Evolutionary conservation across 2,113 vertebrate species (phyloP).

Genomic region (Neodon shergylaensis): DNA sequence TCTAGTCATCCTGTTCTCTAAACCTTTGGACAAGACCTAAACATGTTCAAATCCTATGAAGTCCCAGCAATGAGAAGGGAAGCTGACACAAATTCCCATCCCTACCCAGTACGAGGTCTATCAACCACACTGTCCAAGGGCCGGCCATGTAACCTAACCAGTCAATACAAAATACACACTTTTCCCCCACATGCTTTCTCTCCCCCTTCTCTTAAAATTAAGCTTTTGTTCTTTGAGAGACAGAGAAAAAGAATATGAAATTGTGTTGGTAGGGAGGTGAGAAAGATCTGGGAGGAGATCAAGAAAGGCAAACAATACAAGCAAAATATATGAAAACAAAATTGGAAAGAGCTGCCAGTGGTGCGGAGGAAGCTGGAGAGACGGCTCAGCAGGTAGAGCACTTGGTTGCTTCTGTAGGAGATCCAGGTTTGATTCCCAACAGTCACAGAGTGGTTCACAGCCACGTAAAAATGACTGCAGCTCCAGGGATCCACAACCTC

Average conservation of each 20-base stretch:
- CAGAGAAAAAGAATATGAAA: background rate
- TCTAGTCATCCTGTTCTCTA: background rate
- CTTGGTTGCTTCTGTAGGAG: background rate
- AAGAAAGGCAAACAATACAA: background rate
- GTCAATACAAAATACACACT: background rate
- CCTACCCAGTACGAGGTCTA: background rate
- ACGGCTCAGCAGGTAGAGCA: background rate
- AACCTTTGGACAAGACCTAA: background rate
- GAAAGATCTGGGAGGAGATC: background rate
- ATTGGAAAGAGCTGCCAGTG: background rate
- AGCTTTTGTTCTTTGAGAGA: background rate
- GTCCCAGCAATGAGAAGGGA: background rate
- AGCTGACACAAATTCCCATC: background rate
- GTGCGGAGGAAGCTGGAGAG: background rate
- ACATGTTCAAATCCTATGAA: background rate
- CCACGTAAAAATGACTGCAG: background rate
- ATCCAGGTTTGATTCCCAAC: background rate
- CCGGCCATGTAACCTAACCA: background rate
- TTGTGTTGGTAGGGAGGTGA: background rate
- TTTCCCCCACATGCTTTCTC: background rate
- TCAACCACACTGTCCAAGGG: background rate
- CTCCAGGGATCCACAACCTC: background rate
- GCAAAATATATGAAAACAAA: background rate
- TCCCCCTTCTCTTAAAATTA: too few relatives aligned
- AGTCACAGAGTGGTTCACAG: background rate